A percentile compares a stretch with the other conserved stretches of the same genome.
Evolutionary conservation across 2,797 vertebrate species (phyloP).

Genomic region (Ptychobarbus kaznakovi): DNA sequence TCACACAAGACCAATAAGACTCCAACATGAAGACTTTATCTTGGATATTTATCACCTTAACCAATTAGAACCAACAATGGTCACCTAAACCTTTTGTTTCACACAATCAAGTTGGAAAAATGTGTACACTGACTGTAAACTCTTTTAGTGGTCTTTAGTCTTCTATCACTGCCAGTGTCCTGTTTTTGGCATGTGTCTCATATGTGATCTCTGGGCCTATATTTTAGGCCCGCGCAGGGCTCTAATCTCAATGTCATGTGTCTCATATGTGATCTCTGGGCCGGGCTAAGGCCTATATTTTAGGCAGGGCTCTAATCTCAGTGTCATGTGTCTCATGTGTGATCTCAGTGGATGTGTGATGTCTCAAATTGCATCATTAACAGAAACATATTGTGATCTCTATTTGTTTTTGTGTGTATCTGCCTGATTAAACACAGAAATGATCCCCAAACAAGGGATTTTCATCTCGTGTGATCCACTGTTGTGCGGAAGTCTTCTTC

Average conservation of each 20-base stretch:
- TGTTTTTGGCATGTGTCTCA: not conserved
- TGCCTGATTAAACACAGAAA: conserved; percentile 23
- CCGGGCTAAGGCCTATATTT: too few species aligned
- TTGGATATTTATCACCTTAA: not conserved
- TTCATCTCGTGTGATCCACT: conserved; percentile 1
- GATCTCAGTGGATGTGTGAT: not conserved
- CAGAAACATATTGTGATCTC: conserved; percentile 2
- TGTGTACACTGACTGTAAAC: not conserved
- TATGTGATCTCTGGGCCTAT: not conserved
- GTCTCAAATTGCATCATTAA: not conserved
- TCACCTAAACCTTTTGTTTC: not conserved
- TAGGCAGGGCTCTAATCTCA: too few species aligned
- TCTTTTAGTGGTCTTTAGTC: not conserved
- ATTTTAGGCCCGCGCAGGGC: too few species aligned
- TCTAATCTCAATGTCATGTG: not conserved
- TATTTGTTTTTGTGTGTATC: not conserved
- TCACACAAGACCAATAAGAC: not conserved
- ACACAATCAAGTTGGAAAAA: not conserved
- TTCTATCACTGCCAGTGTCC: not conserved
- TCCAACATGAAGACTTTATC: not conserved
- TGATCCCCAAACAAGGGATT: conserved; percentile 12
- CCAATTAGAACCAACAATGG: not conserved
- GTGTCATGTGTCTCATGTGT: not conserved
- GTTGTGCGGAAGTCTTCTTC: not conserved
- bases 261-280: not conserved